phyloP scores from a whole-genome alignment of 2,797 vertebrate species.

The Syndactyla subalaris region DNA sequence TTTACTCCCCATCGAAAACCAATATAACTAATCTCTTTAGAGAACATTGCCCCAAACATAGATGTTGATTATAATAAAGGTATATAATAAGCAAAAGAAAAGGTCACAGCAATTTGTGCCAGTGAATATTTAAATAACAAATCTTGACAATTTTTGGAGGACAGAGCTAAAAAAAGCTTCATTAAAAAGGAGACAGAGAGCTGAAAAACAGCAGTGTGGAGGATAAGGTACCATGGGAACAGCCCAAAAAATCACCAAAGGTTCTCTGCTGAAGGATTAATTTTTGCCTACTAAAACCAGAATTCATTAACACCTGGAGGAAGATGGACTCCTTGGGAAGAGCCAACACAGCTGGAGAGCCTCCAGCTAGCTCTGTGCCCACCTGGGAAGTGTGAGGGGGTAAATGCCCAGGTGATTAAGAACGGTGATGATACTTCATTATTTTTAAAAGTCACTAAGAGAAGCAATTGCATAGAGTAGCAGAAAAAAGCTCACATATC shows the following conservation, averaged over 20 bases:
- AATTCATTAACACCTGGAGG: neutral
- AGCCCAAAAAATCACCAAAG: neutral
- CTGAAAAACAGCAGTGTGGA: neutral
- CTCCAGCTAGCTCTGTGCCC: neutral
- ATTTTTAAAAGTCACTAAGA: neutral
- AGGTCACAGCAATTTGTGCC: neutral
- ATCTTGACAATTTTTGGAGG: neutral
- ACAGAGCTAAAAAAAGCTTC: neutral
- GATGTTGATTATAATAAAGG: neutral
- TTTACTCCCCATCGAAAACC: neutral
- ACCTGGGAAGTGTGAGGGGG: accelerated
- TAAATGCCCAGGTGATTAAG: accelerated
- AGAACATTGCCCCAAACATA: neutral
- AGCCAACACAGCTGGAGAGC: neutral
- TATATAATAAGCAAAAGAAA: neutral
- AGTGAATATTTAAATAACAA: neutral
- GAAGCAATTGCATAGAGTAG: neutral
- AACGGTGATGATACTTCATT: neutral
- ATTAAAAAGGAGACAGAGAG: neutral
- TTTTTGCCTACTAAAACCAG: neutral
- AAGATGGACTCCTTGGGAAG: neutral
- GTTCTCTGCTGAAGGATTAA: neutral
- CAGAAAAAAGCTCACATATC: neutral
- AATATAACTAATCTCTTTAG: neutral
- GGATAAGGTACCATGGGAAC: neutral